These are phyloP conservation scores for Erythrolamprus reginae DNA, from an alignment of 2,113 vertebrate species.

Conservation along the genomic window DNA sequence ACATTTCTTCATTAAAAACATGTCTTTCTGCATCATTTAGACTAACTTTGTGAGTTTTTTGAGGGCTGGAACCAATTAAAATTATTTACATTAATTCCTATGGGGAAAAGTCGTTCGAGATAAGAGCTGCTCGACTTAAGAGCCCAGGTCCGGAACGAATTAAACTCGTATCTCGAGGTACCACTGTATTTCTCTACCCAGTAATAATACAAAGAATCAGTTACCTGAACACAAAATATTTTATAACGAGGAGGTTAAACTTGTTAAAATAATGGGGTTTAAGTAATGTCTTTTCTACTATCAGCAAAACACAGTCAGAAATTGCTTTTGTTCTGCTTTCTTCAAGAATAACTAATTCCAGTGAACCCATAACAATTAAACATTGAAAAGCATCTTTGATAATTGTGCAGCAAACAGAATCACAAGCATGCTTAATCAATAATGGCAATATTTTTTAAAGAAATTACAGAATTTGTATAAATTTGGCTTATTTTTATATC, in stretches of 20 bases:
- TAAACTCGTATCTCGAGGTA: too few species aligned
- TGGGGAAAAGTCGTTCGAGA: too few species aligned
- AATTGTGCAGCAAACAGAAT: neutral
- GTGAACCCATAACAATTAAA: neutral
- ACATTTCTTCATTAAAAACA: too few species aligned
- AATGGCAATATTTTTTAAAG: neutral
- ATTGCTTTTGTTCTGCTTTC: neutral
- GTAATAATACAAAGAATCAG: neutral
- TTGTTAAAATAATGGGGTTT: neutral
- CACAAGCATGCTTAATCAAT: neutral
- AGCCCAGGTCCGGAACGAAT: too few species aligned
- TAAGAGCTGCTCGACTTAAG: too few species aligned
- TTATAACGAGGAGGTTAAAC: neutral
- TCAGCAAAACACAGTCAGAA: neutral
- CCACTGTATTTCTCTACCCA: neutral
- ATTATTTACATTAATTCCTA: too few species aligned
- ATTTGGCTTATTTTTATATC: neutral
- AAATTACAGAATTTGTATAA: neutral
- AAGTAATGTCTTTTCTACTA: neutral
- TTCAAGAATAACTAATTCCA: neutral
- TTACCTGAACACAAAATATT: neutral
- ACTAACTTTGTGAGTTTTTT: too few species aligned
- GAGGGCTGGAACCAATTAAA: too few species aligned
- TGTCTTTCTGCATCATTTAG: too few species aligned
- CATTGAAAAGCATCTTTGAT: neutral